phyloP scores from a whole-genome alignment of 2,888 invertebrate species.

The Antheraea yamamai region DNA sequence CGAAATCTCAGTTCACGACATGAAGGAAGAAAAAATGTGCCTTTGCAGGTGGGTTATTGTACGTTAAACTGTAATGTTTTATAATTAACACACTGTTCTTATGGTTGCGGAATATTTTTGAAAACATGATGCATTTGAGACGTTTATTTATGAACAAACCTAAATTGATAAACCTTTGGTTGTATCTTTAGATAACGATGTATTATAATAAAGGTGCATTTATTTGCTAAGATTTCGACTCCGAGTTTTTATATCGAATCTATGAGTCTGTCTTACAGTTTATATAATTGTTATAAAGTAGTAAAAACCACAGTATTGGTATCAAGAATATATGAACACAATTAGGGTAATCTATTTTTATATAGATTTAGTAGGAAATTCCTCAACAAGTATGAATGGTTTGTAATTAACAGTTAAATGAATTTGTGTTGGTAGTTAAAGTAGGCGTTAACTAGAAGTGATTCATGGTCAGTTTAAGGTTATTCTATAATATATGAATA shows the following conservation, averaged over 20 bases:
- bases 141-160: background rate
- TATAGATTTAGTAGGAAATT: background rate
- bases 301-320: background rate
- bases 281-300: too few relatives aligned
- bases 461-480: background rate
- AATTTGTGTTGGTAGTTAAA: background rate
- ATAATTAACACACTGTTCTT: background rate
- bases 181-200: background rate
- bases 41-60: background rate
- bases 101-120: background rate
- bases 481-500: background rate
- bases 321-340: background rate
- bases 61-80: background rate
- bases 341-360: background rate
- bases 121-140: background rate
- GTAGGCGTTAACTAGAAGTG: background rate
- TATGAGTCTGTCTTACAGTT: too few relatives aligned
- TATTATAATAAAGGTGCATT: background rate
- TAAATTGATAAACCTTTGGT: background rate
- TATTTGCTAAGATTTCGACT: background rate
- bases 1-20: too few relatives aligned
- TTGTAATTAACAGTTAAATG: background rate
- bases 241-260: background rate
- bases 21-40: too few relatives aligned
- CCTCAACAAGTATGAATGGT: background rate